Base-by-base conservation (phyloP, 1,140 invertebrate genomes). In the Drosophila sproati region DNA sequence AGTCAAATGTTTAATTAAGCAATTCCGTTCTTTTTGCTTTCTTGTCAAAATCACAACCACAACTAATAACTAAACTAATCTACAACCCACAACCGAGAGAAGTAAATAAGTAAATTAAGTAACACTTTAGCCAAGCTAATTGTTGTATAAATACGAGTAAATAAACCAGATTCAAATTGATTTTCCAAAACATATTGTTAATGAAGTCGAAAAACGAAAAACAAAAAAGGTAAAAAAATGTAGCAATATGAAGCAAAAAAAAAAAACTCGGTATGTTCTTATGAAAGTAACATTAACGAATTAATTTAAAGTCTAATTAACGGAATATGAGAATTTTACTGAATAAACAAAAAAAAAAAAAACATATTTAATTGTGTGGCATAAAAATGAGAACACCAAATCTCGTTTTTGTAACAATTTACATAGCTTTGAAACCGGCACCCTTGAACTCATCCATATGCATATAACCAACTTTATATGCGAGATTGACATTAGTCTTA, bases 261-360 rank as follows among this genome's bases (percentile, higher is more conserved):
- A 12, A 86, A 87, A 86, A 87, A 89, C 85, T 88, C 83, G 83
- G 81, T 88, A 88, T 88, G 85, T 88, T 88, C 83, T 88, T 88
- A 88, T 88, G 83, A 88, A 88, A 89, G 83, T 88, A 88, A 88
- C 83, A 88, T 88, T 88, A 89, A 88, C 83, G 83, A 88, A 88
- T 87, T 88, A 88, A 87, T 82, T 87, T 87, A 87, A 87, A 87
- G 80, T 87, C 83, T 81, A 81, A 89, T 80, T 78, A 89, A 89
- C 62, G 63, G 74, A 87, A 89, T 89, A 89, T 81, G 80, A 88
- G 68, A 89, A 89, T 89, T 88, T 88, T 89, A 88, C 85, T 85
- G 80, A 89, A 89, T 85, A 89, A 88, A 74, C 71, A 37, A 70
- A 39, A 68, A 73, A 34, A 55, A 76, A 63, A 68, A 60, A 64